Evolutionary conservation across 2,888 invertebrate genomes (phyloP).

Genomic region (Doris montereyensis): DNA sequence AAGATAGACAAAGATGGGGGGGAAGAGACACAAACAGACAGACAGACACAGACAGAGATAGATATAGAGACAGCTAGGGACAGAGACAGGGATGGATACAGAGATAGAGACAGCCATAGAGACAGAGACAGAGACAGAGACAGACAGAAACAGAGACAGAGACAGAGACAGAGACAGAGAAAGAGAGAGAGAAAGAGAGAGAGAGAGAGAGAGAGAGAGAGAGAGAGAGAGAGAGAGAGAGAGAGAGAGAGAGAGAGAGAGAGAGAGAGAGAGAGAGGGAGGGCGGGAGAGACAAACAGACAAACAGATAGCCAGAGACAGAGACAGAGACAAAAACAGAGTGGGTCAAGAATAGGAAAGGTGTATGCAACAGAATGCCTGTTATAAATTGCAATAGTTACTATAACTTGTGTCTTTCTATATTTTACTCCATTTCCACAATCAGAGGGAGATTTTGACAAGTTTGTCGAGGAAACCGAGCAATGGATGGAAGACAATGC

Average conservation of each 20-base stretch:
- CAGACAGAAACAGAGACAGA: slow-evolving; percentile 18
- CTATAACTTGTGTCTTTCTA: no score
- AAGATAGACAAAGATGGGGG: background rate
- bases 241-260: slow-evolving; percentile 1
- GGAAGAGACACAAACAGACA: slow-evolving; percentile 20
- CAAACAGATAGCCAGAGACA: no score
- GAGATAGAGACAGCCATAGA: background rate
- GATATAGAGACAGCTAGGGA: background rate
- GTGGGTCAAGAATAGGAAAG: no score
- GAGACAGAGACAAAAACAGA: no score
- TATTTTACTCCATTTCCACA: no score
- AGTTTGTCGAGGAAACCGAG: no score
- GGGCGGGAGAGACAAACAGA: background rate
- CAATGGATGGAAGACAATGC: no score
- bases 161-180: slow-evolving; percentile 7
- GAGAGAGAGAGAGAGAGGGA: slow-evolving; percentile 17
- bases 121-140: slow-evolving; percentile 14
- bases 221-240: background rate
- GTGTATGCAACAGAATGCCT: no score
- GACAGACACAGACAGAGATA: slow-evolving; percentile 6
- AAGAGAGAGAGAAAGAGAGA: background rate
- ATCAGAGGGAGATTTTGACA: no score
- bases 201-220: background rate
- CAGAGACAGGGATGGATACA: background rate
- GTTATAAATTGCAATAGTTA: no score